Evolutionary conservation across 2,888 invertebrate genomes (phyloP).

Genomic region (Chaetoderma sp.): DNA sequence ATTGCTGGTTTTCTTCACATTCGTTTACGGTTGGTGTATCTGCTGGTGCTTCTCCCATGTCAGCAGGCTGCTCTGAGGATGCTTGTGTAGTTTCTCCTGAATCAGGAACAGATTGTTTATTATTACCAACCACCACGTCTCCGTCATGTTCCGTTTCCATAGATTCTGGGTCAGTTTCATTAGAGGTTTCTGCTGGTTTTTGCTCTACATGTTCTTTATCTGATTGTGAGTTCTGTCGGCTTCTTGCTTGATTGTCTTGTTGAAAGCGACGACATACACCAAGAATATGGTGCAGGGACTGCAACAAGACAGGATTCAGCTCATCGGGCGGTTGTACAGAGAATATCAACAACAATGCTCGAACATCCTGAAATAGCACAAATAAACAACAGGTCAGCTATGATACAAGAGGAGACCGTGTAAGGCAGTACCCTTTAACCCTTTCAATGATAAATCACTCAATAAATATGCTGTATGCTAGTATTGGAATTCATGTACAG

Average conservation of each 20-base stretch:
- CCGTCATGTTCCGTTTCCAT: no score
- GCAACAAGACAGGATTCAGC: constrained; percentile 52
- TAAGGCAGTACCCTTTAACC: neutral
- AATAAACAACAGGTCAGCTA: neutral
- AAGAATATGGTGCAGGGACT: constrained; percentile 58
- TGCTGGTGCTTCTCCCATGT: constrained; percentile 22
- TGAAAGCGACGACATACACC: constrained; percentile 56
- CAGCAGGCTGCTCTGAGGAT: constrained; percentile 44
- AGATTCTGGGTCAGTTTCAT: no score
- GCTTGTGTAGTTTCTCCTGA: no score
- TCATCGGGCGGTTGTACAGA: constrained; percentile 61
- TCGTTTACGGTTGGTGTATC: no score
- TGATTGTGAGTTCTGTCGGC: no score
- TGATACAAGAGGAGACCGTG: neutral
- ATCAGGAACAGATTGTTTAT: no score
- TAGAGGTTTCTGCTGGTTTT: no score
- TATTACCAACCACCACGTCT: no score
- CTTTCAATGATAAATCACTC: neutral
- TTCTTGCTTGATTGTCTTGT: no score
- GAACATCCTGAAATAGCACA: constrained; percentile 54
- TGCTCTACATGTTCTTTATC: no score
- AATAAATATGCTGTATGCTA: neutral
- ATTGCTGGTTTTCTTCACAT: no score
- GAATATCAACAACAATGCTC: constrained; percentile 64
- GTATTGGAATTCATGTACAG: neutral